phyloP scores from a whole-genome alignment of 1,140 invertebrate species.

The Leptopilina boulardi region DNA sequence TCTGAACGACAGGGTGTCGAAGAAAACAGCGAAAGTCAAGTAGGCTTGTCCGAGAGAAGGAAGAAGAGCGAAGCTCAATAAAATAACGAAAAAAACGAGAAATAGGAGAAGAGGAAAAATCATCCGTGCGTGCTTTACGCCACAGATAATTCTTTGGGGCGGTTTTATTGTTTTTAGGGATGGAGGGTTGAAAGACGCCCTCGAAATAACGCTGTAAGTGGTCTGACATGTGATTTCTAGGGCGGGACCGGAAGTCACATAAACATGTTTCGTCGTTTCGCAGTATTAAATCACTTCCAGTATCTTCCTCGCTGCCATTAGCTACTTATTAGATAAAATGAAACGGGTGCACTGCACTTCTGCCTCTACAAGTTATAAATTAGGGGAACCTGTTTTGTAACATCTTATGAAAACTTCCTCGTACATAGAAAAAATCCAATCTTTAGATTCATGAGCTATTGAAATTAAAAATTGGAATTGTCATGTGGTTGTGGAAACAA shows the following conservation, averaged over 20 bases:
- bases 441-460: no score
- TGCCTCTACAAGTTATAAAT: neutral
- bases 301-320: constrained; percentile 19
- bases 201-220: constrained; percentile 58
- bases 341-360: neutral
- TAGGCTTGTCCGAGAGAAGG: constrained; percentile 33
- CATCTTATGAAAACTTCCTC: neutral
- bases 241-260: constrained; percentile 50
- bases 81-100: constrained; percentile 39
- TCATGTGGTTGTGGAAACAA: neutral
- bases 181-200: constrained; percentile 43
- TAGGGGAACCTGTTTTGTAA: neutral
- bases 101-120: constrained; percentile 33
- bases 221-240: constrained; percentile 56
- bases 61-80: constrained; percentile 38
- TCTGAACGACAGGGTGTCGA: constrained; percentile 42
- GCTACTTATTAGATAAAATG: constrained; percentile 21
- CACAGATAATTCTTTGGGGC: constrained; percentile 63
- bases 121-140: constrained; percentile 54
- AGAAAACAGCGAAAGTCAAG: constrained; percentile 36
- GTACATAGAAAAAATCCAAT: no score
- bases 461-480: no score
- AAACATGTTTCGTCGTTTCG: constrained; percentile 50
- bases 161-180: constrained; percentile 65
- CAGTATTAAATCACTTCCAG: constrained; percentile 5